Base-by-base conservation (phyloP, 2,888 invertebrate species). In the Philhelius pedissequus region DNA sequence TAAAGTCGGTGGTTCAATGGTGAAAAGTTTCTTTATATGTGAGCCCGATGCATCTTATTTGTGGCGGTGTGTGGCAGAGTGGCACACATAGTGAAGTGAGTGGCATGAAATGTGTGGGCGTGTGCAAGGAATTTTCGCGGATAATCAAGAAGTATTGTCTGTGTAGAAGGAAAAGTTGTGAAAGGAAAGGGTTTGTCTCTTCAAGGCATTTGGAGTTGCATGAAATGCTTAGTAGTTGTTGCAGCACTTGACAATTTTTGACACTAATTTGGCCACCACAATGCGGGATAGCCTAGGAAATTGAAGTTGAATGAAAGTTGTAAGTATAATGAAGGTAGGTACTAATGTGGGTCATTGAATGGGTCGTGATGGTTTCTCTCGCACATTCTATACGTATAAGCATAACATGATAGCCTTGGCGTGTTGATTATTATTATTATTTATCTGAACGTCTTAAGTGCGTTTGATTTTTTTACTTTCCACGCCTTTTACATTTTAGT, bases 111-210 rank as follows among this genome's bases (percentile, higher is more conserved):
- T 15, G 43, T 30, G 62, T 62, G 62, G 62, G 54, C 30, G 69
- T 62, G 13, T 38, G 35, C 48, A 40, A 15, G 56, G 56, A 64
- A 81, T 76, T 76, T 76, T 66, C 64, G 70, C 76, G 76, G 66
- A 64, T 81, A 81, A 81, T 76, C 60, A 81, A 71, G 76, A 35
- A 8, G 13, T 9, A 76, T 81, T 81, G 76, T 81, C 56, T 76
- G 62, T 27, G 27, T 43, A 11, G 52, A 35, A 48, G 54, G 56
- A 70, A 75, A 66, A 76, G 50, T 71, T 60, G 45, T 54, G 64
- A 80, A 80, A 75, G 75, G 64, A 80, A 80, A 75, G 75, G 75
- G 75, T 62, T 58, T 64, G 27, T n/a, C 50, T 58, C 22, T 38
- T 1, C 9, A 20, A 56, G 13, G 20, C 3, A 9, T 1, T 13